These are phyloP conservation scores for human (Homo sapiens) DNA, from an alignment of 2,113 vertebrate species.

Conservation along the genomic window DNA sequence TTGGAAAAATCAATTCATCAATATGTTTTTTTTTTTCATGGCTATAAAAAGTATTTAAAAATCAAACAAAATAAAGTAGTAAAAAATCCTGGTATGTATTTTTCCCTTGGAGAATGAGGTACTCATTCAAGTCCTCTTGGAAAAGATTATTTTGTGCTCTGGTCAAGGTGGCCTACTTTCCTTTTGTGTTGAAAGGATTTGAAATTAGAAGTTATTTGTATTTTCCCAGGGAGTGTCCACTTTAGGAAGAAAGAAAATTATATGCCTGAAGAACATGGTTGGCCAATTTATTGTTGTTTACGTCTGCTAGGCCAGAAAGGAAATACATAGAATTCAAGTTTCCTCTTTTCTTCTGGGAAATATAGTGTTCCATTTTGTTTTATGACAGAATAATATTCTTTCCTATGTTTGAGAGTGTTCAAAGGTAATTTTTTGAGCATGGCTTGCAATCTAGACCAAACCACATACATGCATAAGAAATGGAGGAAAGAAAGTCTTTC, in stretches of 20 bases:
- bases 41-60: constrained; percentile 76
- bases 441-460: neutral
- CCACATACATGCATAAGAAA: constrained; percentile 30
- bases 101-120: constrained; percentile 75
- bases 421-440: neutral
- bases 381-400: neutral
- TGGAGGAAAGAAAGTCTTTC: constrained; percentile 31
- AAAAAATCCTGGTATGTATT: constrained; percentile 78
- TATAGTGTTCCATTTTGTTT: constrained; percentile 39
- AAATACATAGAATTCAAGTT: constrained; percentile 49
- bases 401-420: neutral
- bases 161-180: constrained; percentile 68
- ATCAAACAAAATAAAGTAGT: constrained; percentile 65
- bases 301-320: constrained; percentile 75
- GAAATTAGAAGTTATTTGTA: constrained; percentile 80
- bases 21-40: constrained; percentile 61
- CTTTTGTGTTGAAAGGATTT: constrained; percentile 67
- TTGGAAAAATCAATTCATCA: constrained; percentile 61
- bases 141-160: constrained; percentile 78
- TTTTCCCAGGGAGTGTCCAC: constrained; percentile 83
- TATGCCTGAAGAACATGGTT: constrained; percentile 73
- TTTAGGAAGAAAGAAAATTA: constrained; percentile 85
- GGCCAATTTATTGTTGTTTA: constrained; percentile 84
- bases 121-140: constrained; percentile 72
- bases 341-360: neutral